Base-by-base conservation (phyloP, 1,140 invertebrate species). In the Agrilus planipennis region DNA sequence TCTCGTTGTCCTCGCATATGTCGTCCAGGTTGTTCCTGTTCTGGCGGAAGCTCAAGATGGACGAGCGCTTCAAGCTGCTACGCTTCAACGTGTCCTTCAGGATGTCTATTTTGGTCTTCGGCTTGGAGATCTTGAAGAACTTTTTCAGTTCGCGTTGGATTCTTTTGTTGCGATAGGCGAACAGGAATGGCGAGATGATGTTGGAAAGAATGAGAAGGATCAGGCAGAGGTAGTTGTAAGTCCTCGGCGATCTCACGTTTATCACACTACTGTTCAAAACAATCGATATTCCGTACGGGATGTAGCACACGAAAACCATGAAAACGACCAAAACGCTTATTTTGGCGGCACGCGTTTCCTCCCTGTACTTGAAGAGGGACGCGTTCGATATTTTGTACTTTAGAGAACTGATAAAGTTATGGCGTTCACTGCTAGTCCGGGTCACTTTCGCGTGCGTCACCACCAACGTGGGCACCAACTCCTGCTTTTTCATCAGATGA, bases 321-420 rank as follows among this genome's bases (percentile, higher is more conserved):
- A 85, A 72, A 19, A 77, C 72, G 2, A 77, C 74, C 45, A 84
- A 54, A 19, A 81, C 75, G 50, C 81, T 84, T 31, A 87, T 80
- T 38, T 82, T 73, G 3, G 83, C 84, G 0, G 84, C 83, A 42
- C 84, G 69, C 20, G 81, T 79, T 60, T 88, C 84, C 60, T 87
- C 84, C 15, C 83, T 68, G 56, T 86, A 85, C 39, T 77, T 71
- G 59, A 88, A 87, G 39, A 85, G 63, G n/a, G 79, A 83, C 9
- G 82, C 84, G 55, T 87, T 87, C 40, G 82, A 85, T 28, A 88
- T 81, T 7, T 79, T 67, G 57, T 81, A 76, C 25, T 78, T 75
- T 36, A 86, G 63, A 4, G 75, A 79, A 35, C 75, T 79, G 47
- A 85, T 79, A 49, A 79, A 77, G 54, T 20, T 69, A 63, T 32